Percentiles rank a stretch among this genome's conserved stretches.
These are phyloP conservation scores for Onthophagus sagittarius DNA, from an alignment of 2,888 invertebrate genomes.

Conservation along the genomic window DNA sequence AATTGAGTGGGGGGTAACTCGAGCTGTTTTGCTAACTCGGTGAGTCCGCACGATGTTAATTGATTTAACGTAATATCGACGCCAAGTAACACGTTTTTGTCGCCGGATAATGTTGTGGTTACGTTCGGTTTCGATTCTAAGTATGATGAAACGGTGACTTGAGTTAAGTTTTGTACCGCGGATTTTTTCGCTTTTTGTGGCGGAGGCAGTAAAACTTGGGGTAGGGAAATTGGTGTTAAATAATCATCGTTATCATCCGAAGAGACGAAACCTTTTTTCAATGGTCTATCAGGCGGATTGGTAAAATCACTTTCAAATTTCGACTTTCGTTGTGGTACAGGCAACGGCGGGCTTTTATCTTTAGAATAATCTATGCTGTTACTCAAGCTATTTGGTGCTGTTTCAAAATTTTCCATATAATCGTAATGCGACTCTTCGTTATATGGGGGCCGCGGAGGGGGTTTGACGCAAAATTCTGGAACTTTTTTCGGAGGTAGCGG, in stretches of 20 bases:
- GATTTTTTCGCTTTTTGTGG: slow-evolving; percentile 45
- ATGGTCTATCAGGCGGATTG: slow-evolving; percentile 47
- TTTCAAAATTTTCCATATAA: slow-evolving; percentile 52
- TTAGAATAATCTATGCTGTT: slow-evolving; percentile 27
- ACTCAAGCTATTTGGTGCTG: slow-evolving; percentile 37
- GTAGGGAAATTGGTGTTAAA: slow-evolving; percentile 61
- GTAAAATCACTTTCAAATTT: slow-evolving; percentile 49
- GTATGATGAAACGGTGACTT: slow-evolving; percentile 33
- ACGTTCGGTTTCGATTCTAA: slow-evolving; percentile 37
- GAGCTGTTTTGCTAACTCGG: slow-evolving; percentile 70
- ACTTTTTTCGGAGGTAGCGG: slow-evolving; percentile 71
- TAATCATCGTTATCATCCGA: slow-evolving; percentile 58
- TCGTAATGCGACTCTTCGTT: slow-evolving; percentile 56
- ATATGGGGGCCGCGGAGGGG: slow-evolving; percentile 63
- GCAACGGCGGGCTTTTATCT: slow-evolving; percentile 56
- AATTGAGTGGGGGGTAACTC: slow-evolving; percentile 75
- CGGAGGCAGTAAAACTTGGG: slow-evolving; percentile 52
- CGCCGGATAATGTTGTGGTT: slow-evolving; percentile 35
- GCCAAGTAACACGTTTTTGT: slow-evolving; percentile 41
- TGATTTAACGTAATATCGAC: slow-evolving; percentile 80
- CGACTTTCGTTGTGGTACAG: slow-evolving; percentile 57
- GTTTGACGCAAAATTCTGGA: slow-evolving; percentile 56
- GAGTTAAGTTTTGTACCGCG: slow-evolving; percentile 29
- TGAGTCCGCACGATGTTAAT: slow-evolving; percentile 75
- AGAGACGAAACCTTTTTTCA: slow-evolving; percentile 36